phyloP scores from a whole-genome alignment of 2,888 invertebrate species.

The Euproctis similis region DNA sequence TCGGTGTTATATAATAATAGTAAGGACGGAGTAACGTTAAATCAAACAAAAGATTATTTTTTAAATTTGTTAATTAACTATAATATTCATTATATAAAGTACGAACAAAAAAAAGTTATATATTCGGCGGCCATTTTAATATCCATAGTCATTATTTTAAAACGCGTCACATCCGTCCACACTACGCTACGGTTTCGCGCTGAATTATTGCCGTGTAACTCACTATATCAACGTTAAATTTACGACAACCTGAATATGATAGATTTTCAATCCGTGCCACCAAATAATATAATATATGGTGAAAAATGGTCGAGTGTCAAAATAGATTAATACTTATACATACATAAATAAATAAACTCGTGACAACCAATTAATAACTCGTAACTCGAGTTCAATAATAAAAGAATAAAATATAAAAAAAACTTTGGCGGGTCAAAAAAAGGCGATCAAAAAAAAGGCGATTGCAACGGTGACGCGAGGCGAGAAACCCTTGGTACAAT shows the following conservation, averaged over 20 bases:
- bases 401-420: conserved; percentile 68
- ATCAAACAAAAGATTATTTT: too few species aligned
- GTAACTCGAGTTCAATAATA: conserved; percentile 73
- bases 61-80: too few species aligned
- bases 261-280: conserved; percentile 73
- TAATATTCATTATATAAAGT: too few species aligned
- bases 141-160: conserved; percentile 68
- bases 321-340: too few species aligned
- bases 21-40: too few species aligned
- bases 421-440: conserved; percentile 56
- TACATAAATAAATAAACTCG: conserved; percentile 73
- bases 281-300: conserved; percentile 67
- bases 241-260: conserved; percentile 75
- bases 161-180: conserved; percentile 68
- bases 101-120: too few species aligned
- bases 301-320: conserved; percentile 69
- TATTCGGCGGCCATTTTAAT: conserved; percentile 64
- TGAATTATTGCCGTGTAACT: conserved; percentile 71
- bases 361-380: conserved; percentile 77
- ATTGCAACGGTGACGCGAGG: conserved; percentile 65
- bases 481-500: conserved; percentile 69
- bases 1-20: too few species aligned
- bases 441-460: conserved; percentile 68
- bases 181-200: conserved; percentile 64
- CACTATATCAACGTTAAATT: conserved; percentile 73